Evolutionary conservation across 2,797 vertebrate species (phyloP).

Genomic region (Poecilia velifera): DNA sequence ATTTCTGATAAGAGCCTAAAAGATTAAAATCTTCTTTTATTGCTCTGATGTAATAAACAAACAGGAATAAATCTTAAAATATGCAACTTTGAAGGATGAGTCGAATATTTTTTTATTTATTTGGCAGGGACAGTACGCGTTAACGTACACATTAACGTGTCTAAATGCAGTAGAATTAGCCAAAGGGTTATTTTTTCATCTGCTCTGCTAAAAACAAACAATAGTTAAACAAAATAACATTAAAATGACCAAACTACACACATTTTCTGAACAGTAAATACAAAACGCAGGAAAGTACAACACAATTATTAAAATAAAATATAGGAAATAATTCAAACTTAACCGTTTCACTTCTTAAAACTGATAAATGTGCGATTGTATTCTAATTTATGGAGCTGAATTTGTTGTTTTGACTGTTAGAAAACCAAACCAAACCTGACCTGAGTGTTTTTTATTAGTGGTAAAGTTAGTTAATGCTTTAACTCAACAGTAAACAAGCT

Average conservation of each 20-base stretch:
- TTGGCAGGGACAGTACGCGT: no score
- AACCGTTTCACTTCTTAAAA: background rate
- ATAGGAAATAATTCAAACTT: no score
- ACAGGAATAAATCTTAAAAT: background rate
- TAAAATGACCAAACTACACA: no score
- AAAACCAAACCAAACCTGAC: conserved; percentile 12
- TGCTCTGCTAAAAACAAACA: no score
- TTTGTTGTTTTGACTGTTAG: conserved; percentile 3
- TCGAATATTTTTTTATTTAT: no score
- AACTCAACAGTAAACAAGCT: conserved; percentile 15
- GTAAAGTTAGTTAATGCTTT: conserved; percentile 23
- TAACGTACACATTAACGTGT: no score
- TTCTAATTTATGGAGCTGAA: background rate
- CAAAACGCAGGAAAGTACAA: no score
- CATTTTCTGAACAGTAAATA: no score
- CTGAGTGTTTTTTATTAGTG: background rate
- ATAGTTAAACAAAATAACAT: no score
- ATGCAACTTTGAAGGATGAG: background rate
- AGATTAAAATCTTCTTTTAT: background rate
- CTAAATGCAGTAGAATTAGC: no score
- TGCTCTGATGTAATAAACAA: background rate
- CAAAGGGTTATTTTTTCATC: no score
- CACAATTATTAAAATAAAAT: no score
- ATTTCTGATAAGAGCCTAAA: background rate
- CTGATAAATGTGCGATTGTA: background rate